phyloP scores from a whole-genome alignment of 2,113 vertebrate genomes.

The Siniperca chuatsi region DNA sequence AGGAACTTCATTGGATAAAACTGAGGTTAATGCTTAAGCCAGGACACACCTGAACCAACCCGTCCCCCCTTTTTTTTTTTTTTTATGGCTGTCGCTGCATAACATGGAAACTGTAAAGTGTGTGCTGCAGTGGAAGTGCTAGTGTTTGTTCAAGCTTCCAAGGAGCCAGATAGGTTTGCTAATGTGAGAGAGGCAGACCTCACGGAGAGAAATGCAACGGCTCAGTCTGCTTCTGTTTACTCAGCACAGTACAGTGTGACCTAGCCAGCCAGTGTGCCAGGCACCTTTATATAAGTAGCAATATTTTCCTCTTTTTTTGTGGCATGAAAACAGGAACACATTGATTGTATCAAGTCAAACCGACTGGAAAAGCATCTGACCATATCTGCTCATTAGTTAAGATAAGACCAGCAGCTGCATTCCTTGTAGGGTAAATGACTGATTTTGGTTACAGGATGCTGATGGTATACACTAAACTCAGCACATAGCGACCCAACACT shows the following conservation, averaged over 20 bases:
- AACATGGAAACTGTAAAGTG: constrained; percentile 52
- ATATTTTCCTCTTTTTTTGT: background rate
- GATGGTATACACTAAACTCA: background rate
- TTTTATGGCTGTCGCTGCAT: background rate
- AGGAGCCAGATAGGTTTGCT: constrained; percentile 44
- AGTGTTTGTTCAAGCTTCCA: constrained; percentile 69
- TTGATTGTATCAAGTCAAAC: background rate
- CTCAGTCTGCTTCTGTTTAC: constrained; percentile 46
- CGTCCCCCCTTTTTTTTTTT: background rate
- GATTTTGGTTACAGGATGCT: constrained; percentile 7
- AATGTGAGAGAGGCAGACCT: constrained; percentile 29
- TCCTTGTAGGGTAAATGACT: background rate
- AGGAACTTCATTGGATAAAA: constrained; percentile 1
- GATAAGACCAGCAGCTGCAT: background rate
- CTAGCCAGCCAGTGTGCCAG: background rate
- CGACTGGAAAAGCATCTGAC: background rate
- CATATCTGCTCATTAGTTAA: background rate
- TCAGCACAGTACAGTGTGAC: constrained; percentile 18
- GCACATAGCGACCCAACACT: background rate
- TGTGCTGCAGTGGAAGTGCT: constrained; percentile 11
- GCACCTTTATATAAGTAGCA: background rate
- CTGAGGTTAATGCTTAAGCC: constrained; percentile 80
- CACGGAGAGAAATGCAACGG: background rate
- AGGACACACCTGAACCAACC: constrained; percentile 56
- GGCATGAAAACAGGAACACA: background rate